Conservation (phyloP, 2,888 invertebrate genomes). For the Tetranychus piercei region DNA sequence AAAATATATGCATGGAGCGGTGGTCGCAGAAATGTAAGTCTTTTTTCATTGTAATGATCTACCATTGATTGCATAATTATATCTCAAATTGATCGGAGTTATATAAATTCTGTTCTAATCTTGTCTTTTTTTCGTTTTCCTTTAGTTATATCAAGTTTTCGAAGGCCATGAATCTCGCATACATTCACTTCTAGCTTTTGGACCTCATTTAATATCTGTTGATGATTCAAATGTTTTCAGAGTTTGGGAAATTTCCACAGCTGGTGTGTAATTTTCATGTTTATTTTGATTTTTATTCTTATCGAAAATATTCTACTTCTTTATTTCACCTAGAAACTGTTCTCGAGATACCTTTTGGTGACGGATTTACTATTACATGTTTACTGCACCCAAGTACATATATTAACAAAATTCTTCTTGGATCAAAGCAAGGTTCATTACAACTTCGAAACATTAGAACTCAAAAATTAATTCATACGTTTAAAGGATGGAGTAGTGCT, state of each 20-base stretch:
- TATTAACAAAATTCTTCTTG: slow-evolving; percentile 74
- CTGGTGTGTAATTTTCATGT: neutral
- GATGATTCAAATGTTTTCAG: slow-evolving; percentile 52
- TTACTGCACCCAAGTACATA: slow-evolving; percentile 85
- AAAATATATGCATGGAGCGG: slow-evolving; percentile 67
- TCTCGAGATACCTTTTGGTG: slow-evolving; percentile 33
- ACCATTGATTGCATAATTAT: neutral
- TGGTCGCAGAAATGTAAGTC: slow-evolving; percentile 36
- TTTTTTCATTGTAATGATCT: neutral
- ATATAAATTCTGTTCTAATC: neutral
- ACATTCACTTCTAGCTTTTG: slow-evolving; percentile 61
- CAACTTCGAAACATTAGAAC: slow-evolving; percentile 77
- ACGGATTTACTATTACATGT: slow-evolving; percentile 55
- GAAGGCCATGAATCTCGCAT: slow-evolving; percentile 52
- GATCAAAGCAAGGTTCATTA: slow-evolving; percentile 60
- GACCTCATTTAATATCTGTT: slow-evolving; percentile 61
- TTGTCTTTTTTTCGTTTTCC: neutral
- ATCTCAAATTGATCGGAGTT: neutral
- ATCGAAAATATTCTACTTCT: neutral
- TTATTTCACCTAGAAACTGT: slow-evolving; percentile 5
- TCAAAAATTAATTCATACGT: slow-evolving; percentile 53
- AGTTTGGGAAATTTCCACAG: slow-evolving; percentile 53
- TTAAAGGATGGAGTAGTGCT: slow-evolving; percentile 49
- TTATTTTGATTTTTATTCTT: neutral
- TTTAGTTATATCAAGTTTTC: slow-evolving; percentile 51